Evolutionary conservation across 37 sponge, comb jelly and placozoan species (phyloP).

Genomic region (Hexactinellida sp.): DNA sequence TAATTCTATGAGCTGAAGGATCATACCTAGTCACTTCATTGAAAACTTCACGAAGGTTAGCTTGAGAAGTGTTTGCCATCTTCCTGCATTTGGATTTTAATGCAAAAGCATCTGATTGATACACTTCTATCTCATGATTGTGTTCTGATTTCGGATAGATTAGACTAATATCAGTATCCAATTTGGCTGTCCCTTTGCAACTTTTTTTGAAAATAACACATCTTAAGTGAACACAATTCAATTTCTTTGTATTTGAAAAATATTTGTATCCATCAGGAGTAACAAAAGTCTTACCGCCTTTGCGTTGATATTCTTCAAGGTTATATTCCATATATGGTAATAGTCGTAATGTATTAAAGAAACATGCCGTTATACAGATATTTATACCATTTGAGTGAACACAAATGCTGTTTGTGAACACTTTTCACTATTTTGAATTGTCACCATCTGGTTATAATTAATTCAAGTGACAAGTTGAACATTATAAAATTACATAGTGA

Average conservation of each 20-base stretch:
- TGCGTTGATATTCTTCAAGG: background rate
- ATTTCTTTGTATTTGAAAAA: background rate
- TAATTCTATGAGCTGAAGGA: background rate
- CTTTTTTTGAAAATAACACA: background rate
- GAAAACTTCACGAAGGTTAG: background rate
- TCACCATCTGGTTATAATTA: no score
- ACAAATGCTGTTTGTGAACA: no score
- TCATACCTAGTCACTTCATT: background rate
- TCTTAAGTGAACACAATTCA: background rate
- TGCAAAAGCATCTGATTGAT: background rate
- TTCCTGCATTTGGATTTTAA: background rate
- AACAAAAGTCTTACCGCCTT: background rate
- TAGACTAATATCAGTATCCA: background rate
- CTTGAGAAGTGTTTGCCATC: background rate
- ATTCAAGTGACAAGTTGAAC: no score
- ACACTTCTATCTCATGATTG: background rate
- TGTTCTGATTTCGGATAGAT: background rate
- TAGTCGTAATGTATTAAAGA: no score
- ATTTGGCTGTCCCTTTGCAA: background rate
- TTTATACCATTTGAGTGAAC: no score
- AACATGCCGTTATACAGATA: no score
- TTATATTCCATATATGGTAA: background rate
- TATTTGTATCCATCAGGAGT: background rate
- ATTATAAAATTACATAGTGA: no score
- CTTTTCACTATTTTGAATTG: no score